phyloP scores from a whole-genome alignment of 2,888 invertebrate genomes.

The Rhingia campestris region DNA sequence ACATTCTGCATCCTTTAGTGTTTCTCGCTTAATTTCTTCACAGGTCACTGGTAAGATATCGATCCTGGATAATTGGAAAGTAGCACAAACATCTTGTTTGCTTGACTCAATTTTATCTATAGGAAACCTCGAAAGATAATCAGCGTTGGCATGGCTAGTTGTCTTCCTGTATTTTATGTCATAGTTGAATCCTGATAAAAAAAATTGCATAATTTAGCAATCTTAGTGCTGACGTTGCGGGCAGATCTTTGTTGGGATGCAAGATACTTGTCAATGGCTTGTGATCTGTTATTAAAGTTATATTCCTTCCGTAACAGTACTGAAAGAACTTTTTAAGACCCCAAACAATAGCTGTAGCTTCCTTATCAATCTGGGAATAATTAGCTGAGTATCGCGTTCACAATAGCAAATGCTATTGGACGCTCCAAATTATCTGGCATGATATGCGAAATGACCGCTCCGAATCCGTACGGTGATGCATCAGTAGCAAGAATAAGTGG shows the following conservation, averaged over 20 bases:
- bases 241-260: conserved; percentile 54
- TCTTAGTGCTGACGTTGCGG: conserved; percentile 50
- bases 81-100: neutral
- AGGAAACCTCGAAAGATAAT: conserved; percentile 19
- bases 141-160: conserved; percentile 44
- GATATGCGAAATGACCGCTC: too few species aligned
- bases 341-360: conserved; percentile 64
- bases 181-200: conserved; percentile 21
- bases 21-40: neutral
- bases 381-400: too few species aligned
- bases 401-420: too few species aligned
- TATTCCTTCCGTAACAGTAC: conserved; percentile 54
- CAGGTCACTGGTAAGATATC: neutral
- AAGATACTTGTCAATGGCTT: conserved; percentile 57
- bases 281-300: conserved; percentile 61
- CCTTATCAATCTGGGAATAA: conserved; percentile 64
- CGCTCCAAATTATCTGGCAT: too few species aligned
- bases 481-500: too few species aligned
- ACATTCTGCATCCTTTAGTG: neutral
- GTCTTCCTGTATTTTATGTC: conserved; percentile 61
- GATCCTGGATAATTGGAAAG: neutral
- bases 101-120: neutral
- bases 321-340: conserved; percentile 47
- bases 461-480: too few species aligned
- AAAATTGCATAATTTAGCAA: conserved; percentile 63